A percentile compares a stretch with the other conserved stretches of the same genome.
phyloP scores from a whole-genome alignment of 2,113 vertebrate species.

The Anarrhichthys ocellatus region DNA sequence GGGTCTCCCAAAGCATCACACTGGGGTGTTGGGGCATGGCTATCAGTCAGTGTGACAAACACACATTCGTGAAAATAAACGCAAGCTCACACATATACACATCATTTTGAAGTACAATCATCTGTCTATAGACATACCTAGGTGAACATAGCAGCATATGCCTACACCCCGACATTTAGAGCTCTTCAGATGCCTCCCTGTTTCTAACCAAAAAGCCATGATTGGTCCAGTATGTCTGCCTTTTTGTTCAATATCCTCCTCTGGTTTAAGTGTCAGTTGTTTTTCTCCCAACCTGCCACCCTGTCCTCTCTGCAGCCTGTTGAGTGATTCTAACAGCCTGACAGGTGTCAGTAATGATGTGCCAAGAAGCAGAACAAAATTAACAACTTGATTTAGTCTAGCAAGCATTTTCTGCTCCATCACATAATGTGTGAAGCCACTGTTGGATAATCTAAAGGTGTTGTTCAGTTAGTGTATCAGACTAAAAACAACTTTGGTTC shows the following conservation, averaged over 20 bases:
- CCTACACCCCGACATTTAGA: not conserved
- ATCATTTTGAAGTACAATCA: not conserved
- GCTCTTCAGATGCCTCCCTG: not conserved
- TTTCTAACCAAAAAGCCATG: not conserved
- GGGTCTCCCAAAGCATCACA: conserved; percentile 57
- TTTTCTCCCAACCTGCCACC: conserved; percentile 2
- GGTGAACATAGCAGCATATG: not conserved
- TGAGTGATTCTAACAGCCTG: conserved; percentile 20
- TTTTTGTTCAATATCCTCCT: not conserved
- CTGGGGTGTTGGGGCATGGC: conserved; percentile 36
- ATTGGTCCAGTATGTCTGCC: not conserved
- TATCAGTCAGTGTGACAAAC: conserved; percentile 60
- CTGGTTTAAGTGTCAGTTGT: not conserved
- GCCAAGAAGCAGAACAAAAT: conserved; percentile 7
- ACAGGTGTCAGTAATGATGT: conserved; percentile 30
- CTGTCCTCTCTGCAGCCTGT: conserved; percentile 6
- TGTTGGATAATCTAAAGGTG: conserved; percentile 35
- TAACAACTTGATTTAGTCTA: not conserved
- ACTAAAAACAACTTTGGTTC: not conserved
- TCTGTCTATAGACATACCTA: not conserved
- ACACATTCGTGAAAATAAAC: conserved; percentile 30
- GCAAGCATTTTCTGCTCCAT: conserved; percentile 6
- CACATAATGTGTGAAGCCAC: not conserved
- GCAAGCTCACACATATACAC: conserved; percentile 12
- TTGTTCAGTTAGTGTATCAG: not conserved